Conservation (phyloP, 2,113 vertebrate genomes). For the Zosterops japonicus region DNA sequence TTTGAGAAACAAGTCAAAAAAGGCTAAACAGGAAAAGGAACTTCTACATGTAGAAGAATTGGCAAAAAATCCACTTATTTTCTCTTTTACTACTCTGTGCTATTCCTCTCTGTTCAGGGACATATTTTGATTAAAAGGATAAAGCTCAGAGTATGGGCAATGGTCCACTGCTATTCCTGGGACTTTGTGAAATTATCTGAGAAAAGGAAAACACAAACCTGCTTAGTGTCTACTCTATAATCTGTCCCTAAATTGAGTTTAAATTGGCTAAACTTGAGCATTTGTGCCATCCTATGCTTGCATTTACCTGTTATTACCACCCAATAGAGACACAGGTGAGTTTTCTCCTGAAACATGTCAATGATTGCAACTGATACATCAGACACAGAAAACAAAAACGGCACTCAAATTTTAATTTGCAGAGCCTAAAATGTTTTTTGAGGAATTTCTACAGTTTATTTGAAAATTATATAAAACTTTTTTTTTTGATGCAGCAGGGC, state of each 20-base stretch:
- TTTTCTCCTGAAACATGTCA: not conserved
- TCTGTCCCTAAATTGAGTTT: not conserved
- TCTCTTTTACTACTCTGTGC: not conserved
- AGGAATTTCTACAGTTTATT: not conserved
- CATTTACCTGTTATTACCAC: not conserved
- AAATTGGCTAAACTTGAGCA: not conserved
- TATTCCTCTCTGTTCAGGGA: not conserved
- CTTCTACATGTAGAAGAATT: not conserved
- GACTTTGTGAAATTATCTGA: not conserved
- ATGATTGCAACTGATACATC: not conserved
- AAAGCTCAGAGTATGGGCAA: not conserved
- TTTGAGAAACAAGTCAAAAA: not conserved
- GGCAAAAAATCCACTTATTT: not conserved
- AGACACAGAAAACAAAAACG: not conserved
- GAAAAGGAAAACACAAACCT: not conserved
- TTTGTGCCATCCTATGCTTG: not conserved
- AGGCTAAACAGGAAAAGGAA: not conserved
- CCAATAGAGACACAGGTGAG: not conserved
- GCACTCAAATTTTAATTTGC: not conserved
- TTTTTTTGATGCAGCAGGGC: not conserved
- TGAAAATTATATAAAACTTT: not conserved
- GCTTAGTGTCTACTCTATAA: not conserved
- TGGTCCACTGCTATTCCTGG: not conserved
- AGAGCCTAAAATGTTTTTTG: not conserved
- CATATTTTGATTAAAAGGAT: not conserved